These are phyloP conservation scores for Limnephilus rhombicus DNA, from an alignment of 2,888 invertebrate species.

Conservation along the genomic window DNA sequence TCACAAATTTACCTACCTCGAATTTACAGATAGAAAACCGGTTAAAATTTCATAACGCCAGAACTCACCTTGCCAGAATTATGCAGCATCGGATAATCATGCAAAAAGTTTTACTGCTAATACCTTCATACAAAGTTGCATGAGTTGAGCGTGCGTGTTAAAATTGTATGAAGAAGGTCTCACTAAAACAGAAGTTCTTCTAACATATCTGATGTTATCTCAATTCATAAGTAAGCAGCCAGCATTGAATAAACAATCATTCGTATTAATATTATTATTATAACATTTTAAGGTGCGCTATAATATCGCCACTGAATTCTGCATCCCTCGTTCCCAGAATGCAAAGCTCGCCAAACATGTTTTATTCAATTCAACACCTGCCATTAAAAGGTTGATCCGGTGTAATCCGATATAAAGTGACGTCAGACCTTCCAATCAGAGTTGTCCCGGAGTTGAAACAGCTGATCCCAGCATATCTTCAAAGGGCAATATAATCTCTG, in stretches of 20 bases:
- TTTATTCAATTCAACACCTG: constrained; percentile 24
- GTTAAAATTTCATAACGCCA: background rate
- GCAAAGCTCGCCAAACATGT: background rate
- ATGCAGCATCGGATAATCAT: too few relatives aligned
- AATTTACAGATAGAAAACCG: too few relatives aligned
- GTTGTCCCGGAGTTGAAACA: constrained; percentile 5
- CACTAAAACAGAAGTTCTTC: background rate
- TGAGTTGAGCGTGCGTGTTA: background rate
- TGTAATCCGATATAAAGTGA: constrained; percentile 15
- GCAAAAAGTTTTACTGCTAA: background rate
- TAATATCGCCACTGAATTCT: background rate
- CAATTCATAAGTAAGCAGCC: background rate
- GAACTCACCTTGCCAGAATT: background rate
- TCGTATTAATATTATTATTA: background rate
- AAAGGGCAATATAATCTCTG: constrained; percentile 28
- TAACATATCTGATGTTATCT: background rate
- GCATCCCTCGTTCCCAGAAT: background rate
- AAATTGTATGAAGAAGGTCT: background rate
- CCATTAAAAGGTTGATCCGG: constrained; percentile 20
- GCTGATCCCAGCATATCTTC: constrained; percentile 14
- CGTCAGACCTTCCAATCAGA: constrained; percentile 10
- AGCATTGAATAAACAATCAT: background rate
- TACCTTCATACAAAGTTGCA: background rate
- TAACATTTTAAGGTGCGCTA: background rate
- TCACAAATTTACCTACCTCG: background rate